Evolutionary conservation across 2,888 invertebrate species (phyloP), one percentile per base, ranked within the genome.

Genomic region (Lysandra bellargus): DNA sequence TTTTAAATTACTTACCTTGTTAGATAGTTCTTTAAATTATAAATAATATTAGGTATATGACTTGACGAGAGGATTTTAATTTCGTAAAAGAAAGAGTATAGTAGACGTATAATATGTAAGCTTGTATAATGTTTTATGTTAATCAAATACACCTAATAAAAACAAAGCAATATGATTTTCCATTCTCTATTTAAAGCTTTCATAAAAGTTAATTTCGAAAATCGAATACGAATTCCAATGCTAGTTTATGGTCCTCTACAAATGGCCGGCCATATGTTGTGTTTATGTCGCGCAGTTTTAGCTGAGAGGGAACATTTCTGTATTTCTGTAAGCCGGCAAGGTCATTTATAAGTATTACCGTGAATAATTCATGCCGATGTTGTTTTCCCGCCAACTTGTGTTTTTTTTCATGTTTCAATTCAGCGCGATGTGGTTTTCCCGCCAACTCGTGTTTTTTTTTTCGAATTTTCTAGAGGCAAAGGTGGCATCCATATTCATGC

Each of bases 351-450:
- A 90, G 86, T 80, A 87, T 88, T 87, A 87, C 80, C 83, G 83
- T 92, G 90, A 89, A 93, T 93, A 83, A 93, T 93, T 92, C 91
- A 92, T 87, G 82, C 78, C 82, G 87, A 79, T 90, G 90, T 89
- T 89, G 88, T 91, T 90, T 91, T 91, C 87, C 88, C 89, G 90
- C 90, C 90, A 82, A 84, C 72, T 83, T 84, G 85, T 84, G 84
- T 83, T 83, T 83, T 82, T 81, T 87, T 84, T 53, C 53, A 14
- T 17, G 57, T 57, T 57, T 4, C 57, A 57, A 17, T 57, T 17
- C 17, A 17, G 17, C 57, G 57, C 57, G 57, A 17, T 57, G 57
- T 14, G 3, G 17, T 57, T 57, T 57, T 57, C 17, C 17, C 57
- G 57, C 17, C 57, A 57, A 57, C 57, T 57, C 4, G 12, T 53